These are phyloP conservation scores for Trachythela sp. DNA, from an alignment of 64 coral and sea anemone genomes.

Conservation along the genomic window DNA sequence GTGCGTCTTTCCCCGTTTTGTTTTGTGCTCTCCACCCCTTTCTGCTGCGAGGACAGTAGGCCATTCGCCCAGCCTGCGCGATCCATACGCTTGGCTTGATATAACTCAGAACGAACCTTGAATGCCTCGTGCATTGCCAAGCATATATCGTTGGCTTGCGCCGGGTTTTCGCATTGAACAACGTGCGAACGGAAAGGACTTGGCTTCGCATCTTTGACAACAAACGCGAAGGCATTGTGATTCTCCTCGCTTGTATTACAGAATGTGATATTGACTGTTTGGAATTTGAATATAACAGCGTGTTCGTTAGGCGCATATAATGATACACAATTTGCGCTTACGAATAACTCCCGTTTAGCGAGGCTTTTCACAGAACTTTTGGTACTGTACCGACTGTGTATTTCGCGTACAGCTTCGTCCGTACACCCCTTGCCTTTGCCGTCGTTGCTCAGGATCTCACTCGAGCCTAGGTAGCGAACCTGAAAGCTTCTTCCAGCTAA, in stretches of 20 bases:
- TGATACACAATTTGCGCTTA: conserved; percentile 1
- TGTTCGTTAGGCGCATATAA: neutral
- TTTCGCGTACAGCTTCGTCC: neutral
- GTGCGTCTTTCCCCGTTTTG: neutral
- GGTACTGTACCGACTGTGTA: neutral
- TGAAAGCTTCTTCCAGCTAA: neutral
- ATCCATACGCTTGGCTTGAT: neutral
- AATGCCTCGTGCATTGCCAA: neutral
- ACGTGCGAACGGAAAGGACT: neutral
- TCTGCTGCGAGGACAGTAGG: neutral
- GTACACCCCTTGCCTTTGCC: neutral
- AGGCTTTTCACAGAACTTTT: neutral
- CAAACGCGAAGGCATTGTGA: neutral
- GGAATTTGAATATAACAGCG: neutral
- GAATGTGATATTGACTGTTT: neutral
- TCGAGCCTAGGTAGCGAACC: conserved; percentile 3
- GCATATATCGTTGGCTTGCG: neutral
- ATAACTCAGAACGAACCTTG: neutral
- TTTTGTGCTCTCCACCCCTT: neutral
- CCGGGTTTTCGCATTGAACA: neutral
- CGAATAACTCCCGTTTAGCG: neutral
- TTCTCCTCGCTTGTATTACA: conserved; percentile 1
- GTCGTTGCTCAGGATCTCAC: neutral
- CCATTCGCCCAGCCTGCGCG: neutral
- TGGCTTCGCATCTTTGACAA: neutral